Evolutionary conservation across 2,797 vertebrate species (phyloP).

Genomic region (Pseudochaenichthys georgianus): DNA sequence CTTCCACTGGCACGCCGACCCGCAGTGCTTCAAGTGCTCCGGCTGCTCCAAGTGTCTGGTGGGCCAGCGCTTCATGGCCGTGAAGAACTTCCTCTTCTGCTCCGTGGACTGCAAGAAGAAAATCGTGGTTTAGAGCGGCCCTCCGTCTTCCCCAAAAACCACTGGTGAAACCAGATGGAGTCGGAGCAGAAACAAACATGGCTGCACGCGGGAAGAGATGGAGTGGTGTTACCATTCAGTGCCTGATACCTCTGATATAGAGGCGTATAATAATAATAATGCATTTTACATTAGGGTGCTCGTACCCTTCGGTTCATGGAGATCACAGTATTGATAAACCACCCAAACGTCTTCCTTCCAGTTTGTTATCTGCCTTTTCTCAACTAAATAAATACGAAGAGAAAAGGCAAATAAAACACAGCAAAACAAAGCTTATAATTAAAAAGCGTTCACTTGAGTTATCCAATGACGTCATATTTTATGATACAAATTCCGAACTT

Average conservation of each 20-base stretch:
- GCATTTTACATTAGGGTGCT: not conserved
- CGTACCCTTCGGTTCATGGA: not conserved
- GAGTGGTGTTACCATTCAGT: conserved; percentile 11
- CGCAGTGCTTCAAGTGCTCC: conserved; percentile 93
- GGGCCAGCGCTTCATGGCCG: conserved; percentile 94
- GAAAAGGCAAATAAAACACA: too few species aligned
- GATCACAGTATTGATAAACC: conserved; percentile 1
- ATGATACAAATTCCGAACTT: too few species aligned
- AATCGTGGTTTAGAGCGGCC: conserved; percentile 67
- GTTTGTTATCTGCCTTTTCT: conserved; percentile 15
- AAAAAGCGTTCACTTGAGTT: too few species aligned
- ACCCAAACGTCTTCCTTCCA: not conserved
- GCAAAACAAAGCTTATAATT: too few species aligned
- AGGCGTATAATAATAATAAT: not conserved
- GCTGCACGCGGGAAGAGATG: not conserved
- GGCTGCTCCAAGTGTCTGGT: conserved; percentile 94
- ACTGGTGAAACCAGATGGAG: not conserved
- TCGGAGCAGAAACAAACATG: conserved; percentile 35
- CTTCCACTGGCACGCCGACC: conserved; percentile 93
- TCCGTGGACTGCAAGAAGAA: conserved; percentile 97
- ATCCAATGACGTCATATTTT: too few species aligned
- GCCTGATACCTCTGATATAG: not conserved
- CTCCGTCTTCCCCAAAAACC: not conserved
- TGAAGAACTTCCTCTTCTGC: conserved; percentile 93
- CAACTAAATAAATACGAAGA: too few species aligned